Percentiles rank a stretch among this genome's conserved stretches.
phyloP scores from a whole-genome alignment of 1,140 invertebrate genomes.

The Drosophila fuyamai region DNA sequence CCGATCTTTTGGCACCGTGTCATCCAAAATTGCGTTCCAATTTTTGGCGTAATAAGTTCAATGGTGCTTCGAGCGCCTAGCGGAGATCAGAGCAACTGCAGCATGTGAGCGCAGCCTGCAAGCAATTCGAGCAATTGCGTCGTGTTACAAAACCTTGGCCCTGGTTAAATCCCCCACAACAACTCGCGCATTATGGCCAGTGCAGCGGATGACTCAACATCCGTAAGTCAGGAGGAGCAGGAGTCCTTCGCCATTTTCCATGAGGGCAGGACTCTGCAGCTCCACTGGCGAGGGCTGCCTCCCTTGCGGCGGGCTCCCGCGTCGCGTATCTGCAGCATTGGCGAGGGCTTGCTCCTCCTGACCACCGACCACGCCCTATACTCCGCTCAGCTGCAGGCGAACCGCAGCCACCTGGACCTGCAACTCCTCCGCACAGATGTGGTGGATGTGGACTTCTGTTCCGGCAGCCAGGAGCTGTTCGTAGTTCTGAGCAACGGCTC shows the following conservation, averaged over 20 bases:
- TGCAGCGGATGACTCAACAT: constrained; percentile 20
- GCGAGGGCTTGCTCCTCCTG: constrained; percentile 49
- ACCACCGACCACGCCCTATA: constrained; percentile 69
- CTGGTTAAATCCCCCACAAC: constrained; percentile 36
- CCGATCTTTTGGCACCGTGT: background rate
- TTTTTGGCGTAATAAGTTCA: constrained; percentile 6
- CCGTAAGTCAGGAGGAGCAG: constrained; percentile 13
- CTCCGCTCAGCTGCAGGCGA: constrained; percentile 21
- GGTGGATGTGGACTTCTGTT: constrained; percentile 71
- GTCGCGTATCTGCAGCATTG: constrained; percentile 46
- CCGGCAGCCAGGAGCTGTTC: constrained; percentile 52
- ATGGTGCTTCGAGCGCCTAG: background rate
- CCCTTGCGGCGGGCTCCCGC: constrained; percentile 59
- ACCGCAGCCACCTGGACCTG: constrained; percentile 35
- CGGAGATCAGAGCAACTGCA: background rate
- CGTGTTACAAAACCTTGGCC: constrained; percentile 48
- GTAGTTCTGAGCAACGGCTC: constrained; percentile 60
- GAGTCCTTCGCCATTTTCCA: constrained; percentile 60
- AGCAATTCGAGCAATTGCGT: constrained; percentile 39
- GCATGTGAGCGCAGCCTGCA: constrained; percentile 20
- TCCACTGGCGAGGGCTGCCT: constrained; percentile 64
- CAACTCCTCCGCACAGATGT: constrained; percentile 52
- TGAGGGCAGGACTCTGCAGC: constrained; percentile 46
- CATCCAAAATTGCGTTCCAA: constrained; percentile 6
- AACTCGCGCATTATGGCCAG: constrained; percentile 40